Evolutionary conservation across 1,140 invertebrate species (phyloP), one percentile per base, ranked within the genome.

Genomic region (Prorops nasuta): DNA sequence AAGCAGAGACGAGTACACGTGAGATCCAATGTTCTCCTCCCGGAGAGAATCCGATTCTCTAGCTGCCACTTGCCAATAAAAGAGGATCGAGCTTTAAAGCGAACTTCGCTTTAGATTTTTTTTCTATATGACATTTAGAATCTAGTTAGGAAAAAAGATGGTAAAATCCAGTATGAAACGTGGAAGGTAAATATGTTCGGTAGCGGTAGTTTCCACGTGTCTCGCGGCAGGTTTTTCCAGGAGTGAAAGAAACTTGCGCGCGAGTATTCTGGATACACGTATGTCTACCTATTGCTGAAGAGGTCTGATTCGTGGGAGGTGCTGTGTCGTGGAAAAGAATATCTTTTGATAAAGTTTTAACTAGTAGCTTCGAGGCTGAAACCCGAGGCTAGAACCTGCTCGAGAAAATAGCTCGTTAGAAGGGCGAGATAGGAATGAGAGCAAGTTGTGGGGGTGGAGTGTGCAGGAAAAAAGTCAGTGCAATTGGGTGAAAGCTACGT

Each of bases 341-440:
- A 36, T 49, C 44, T 41, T 21, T 35, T 6, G 37, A 24, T 34
- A 51, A 58, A 60, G 49, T 54, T 60, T 54, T 42, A 48, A 52
- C 38, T 16, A 24, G 49, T 28, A 20, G 42, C 51, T 49, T n/a
- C 8, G 3, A 34, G 34, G 16, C 9, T 17, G 31, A 14, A 28
- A 37, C 36, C 35, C 12, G 6, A n/a, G 9, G 28, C 22, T 17
- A n/a, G 41, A 41, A 20, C 22, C 19, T 49, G 45, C 34, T 38
- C 34, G 16, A 44, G 48, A 43, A 59, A 42, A 59, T 56, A 46
- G 38, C 54, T 59, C 44, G 42, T 56, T 58, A n/a, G n/a, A n/a
- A n/a, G n/a, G n/a, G n/a, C n/a, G n/a, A 56, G 45, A 49, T 40
- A 46, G 28, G 42, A 45, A 47, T 51, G 19, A n/a, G 22, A 12